Evolutionary conservation across 1,140 invertebrate genomes (phyloP), one percentile per base, ranked within the genome.

Genomic region (Spodoptera frugiperda): DNA sequence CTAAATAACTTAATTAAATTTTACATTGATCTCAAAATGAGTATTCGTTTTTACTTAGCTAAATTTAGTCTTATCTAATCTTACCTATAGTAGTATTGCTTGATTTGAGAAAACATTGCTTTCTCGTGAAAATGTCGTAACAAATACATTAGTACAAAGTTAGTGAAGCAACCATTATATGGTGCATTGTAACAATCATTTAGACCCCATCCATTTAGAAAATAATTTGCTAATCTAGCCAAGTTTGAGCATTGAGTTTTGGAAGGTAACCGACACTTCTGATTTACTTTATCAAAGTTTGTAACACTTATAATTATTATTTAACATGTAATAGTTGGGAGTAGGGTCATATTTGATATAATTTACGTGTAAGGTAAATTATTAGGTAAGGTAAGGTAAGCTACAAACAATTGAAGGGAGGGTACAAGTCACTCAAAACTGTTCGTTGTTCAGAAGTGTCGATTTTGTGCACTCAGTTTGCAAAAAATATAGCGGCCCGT

Each of bases 11-110:
- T 91, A 92, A 88, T 78, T 90, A 90, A 88, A 91, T 89, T 89
- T 87, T 92, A 91, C 89, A 93, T 88, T 88, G 81, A 91, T 89
- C 92, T 93, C 89, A 91, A 90, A 89, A 89, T 91, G 92, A 93
- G 92, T 92, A 93, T 93, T 93, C 90, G 87, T 91, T 92, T 81
- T 85, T 87, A 78, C 87, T 92, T 91, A 92, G 77, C 83, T 89
- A 90, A 81, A 86, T 87, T 84, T 85, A 87, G 85, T 87, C 89
- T 83, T 84, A 86, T 79, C 86, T 86, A 84, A 82, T 77, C 82
- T 87, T 91, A 91, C 75, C 80, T 89, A 89, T 81, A 86, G 86
- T 93, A 93, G 87, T 93, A 93, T 93, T 93, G 91, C 91, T 93
- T 93, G 87, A 89, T 88, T 89, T 84, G 89, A 89, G 90, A 91